Evolutionary conservation across 2,797 vertebrate genomes (phyloP), one percentile per base, ranked within the genome.

Genomic region (Adelosebastes latens): DNA sequence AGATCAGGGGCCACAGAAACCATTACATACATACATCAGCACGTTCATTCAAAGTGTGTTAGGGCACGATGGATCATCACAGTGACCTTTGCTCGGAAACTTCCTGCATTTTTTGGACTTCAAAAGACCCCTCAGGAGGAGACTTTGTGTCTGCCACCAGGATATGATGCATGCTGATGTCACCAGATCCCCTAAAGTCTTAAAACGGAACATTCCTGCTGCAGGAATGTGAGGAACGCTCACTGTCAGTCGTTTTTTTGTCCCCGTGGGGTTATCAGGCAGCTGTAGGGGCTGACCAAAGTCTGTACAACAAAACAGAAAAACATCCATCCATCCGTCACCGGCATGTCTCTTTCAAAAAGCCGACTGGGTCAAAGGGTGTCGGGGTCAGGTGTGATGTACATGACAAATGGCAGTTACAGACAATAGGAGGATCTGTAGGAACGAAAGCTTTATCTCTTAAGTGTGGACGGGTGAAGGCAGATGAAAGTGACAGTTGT

Each of bases 381-480:
- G 10, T 0, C 29, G 4, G 49, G 88, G 87, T 91, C 69, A 77
- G 72, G 73, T 81, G 85, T 5, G 55, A 88, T 79, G 85, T 73
- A 90, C 91, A 89, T 79, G 81, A 85, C 73, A n/a, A 81, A 83
- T 39, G 22, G 55, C 55, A 39, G 65, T 62, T 55, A 2, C 49
- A 85, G 29, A 94, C 91, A 92, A 91, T 85, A 65, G 88, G 60
- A 87, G 88, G 79, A 85, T 87, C 72, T 85, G 82, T 64, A 52
- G 60, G 29, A 84, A 77, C 58, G 70, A 88, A 69, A 62, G 81
- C 67, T 87, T 88, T 77, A 84, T 86, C 62, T 82, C 7, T 7
- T 8, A 60, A 79, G 82, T 78, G 84, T 81, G 72, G 53, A 75
- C 2, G 46, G 14, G 59, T 53, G 46, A 67, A 27, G 25, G 46